These are phyloP conservation scores for Unio delphinus DNA, from an alignment of 2,888 invertebrate species.

Conservation along the genomic window DNA sequence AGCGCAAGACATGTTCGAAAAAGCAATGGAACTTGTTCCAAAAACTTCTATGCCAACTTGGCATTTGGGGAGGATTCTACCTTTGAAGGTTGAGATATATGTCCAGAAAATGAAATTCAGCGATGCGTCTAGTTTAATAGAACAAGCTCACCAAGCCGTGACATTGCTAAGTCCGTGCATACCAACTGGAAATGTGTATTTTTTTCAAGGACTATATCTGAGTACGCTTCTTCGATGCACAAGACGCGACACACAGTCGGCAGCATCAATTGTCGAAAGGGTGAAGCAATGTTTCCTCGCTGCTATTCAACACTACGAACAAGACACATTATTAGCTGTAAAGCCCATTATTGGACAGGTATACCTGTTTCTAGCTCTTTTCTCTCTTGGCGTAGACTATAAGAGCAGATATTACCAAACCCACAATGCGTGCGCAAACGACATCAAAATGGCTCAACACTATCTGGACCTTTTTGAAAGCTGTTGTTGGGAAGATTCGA, in stretches of 20 bases:
- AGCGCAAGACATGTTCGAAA: slow-evolving; percentile 2
- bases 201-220: slow-evolving; percentile 8
- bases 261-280: slow-evolving; percentile 1
- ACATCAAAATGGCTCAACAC: neutral
- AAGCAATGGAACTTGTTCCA: slow-evolving; percentile 8
- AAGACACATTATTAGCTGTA: slow-evolving; percentile 6
- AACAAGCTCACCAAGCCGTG: slow-evolving; percentile 8
- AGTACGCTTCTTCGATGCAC: slow-evolving; percentile 1
- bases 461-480: slow-evolving; percentile 11
- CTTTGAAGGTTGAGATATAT: slow-evolving; percentile 5
- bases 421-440: neutral
- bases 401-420: neutral
- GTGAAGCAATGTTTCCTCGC: slow-evolving; percentile 9
- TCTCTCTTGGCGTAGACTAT: slow-evolving; percentile 7
- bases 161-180: slow-evolving; percentile 2
- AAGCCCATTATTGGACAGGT: slow-evolving; percentile 13
- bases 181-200: slow-evolving; percentile 10
- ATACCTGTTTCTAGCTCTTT: slow-evolving; percentile 8
- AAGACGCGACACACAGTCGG: slow-evolving; percentile 1
- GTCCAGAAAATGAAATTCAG: slow-evolving; percentile 1
- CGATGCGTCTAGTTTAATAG: slow-evolving; percentile 4
- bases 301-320: slow-evolving; percentile 7
- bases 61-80: slow-evolving; percentile 7
- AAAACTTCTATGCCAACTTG: slow-evolving; percentile 4
- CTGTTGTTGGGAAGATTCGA: slow-evolving; percentile 7